Evolutionary conservation across 2,113 vertebrate species (phyloP).

Genomic region (Crypturellus undulatus): DNA sequence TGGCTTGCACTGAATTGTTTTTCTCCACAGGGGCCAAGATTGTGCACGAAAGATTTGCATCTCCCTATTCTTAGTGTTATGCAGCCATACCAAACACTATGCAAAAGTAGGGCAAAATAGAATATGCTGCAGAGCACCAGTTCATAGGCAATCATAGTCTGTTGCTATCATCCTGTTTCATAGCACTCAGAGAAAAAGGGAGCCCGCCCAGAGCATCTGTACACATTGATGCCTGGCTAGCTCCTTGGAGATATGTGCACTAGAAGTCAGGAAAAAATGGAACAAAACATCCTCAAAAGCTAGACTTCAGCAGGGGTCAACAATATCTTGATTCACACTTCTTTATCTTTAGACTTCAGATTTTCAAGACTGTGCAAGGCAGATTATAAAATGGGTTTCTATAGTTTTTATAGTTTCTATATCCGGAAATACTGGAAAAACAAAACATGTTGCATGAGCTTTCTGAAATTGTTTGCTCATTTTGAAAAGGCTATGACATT

Average conservation of each 20-base stretch:
- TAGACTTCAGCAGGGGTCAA: too few relatives aligned
- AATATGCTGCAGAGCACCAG: background rate
- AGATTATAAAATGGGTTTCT: too few relatives aligned
- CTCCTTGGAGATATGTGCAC: background rate
- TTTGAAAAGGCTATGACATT: too few relatives aligned
- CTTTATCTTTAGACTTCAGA: too few relatives aligned
- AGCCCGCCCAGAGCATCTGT: fast-evolving
- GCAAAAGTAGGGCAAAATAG: background rate
- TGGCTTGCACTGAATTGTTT: background rate
- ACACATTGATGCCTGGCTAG: background rate
- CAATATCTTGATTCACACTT: too few relatives aligned
- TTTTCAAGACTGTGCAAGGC: too few relatives aligned
- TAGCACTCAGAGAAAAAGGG: background rate
- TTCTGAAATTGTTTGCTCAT: too few relatives aligned
- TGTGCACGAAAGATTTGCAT: background rate
- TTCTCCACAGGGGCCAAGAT: background rate
- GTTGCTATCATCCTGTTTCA: background rate
- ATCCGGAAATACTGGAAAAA: too few relatives aligned
- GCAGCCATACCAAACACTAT: background rate
- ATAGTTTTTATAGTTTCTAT: too few relatives aligned
- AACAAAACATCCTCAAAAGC: background rate
- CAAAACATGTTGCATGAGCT: too few relatives aligned
- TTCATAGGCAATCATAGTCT: background rate
- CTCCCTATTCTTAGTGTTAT: background rate
- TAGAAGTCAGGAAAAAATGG: background rate